phyloP scores from a whole-genome alignment of 2,113 vertebrate species.

The Centropus unirufus region DNA sequence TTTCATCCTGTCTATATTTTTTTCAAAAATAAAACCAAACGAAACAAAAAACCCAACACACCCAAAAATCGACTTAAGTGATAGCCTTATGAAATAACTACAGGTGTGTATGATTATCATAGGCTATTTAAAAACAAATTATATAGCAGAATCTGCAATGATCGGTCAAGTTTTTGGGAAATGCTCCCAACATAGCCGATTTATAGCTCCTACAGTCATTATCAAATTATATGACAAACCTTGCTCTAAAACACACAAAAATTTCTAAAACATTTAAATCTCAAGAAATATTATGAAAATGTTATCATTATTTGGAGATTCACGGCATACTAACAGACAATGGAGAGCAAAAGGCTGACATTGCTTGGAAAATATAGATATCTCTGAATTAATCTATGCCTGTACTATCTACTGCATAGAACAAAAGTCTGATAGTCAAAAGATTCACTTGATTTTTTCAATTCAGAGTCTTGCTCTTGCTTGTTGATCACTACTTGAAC shows the following conservation, averaged over 20 bases:
- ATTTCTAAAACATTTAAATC: neutral
- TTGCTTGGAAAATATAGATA: neutral
- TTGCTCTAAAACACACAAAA: neutral
- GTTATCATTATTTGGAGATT: neutral
- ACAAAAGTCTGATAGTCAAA: neutral
- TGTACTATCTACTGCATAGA: too few relatives aligned
- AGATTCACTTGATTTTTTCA: neutral
- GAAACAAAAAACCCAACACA: too few relatives aligned
- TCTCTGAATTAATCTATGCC: neutral
- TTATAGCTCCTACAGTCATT: rapidly evolving
- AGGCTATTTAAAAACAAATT: neutral
- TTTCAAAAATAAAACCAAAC: neutral
- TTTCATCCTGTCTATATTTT: neutral
- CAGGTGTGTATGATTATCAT: neutral
- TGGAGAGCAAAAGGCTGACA: neutral
- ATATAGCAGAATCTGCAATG: neutral
- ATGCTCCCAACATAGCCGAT: neutral
- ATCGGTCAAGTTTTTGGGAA: neutral
- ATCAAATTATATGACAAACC: neutral
- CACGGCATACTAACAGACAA: neutral
- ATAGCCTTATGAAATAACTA: neutral
- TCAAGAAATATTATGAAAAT: neutral
- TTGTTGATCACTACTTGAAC: neutral
- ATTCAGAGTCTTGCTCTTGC: neutral
- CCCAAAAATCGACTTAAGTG: neutral